Base-by-base conservation (phyloP, 2,797 vertebrate genomes). In the Hybognathus amarus region DNA sequence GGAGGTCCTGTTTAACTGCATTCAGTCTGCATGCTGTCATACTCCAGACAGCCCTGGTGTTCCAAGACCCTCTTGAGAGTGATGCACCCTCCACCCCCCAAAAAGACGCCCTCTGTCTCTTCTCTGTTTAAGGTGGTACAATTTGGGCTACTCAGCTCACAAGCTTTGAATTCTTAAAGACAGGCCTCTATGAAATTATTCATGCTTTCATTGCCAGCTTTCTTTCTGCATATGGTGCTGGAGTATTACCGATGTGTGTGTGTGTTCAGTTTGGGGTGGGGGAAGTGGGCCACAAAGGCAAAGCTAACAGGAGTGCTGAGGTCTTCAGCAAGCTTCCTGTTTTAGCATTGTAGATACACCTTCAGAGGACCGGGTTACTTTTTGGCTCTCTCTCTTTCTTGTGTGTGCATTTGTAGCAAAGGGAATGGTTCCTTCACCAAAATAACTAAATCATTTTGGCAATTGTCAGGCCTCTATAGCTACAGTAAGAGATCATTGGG, bases 151-250 rank as follows among this genome's bases (percentile, higher is more conserved):
- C 93, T 91, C 93, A 93, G 93, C 77, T 92, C 89, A 90, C 94
- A 93, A 91, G 91, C 91, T 92, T 90, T 94, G n/a, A 94, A 94
- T 95, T 93, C 92, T 90, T 88, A 93, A 92, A 94, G 94, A 94
- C 94, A 93, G 93, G 89, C 50, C 82, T 71, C 52, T 78, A 94
- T 94, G n/a, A 92, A 93, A 94, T 95, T 92, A 95, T 95, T 94
- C 93, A 94, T 92, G 90, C 85, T 93, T 93, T 91, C 92, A 90
- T 91, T 88, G 83, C 90, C 70, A 91, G 92, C 91, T 92, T 92
- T 80, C 88, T 85, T 82, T 90, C 86, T 93, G 93, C 91, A 91
- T 92, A 92, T 89, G 82, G 86, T 83, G 75, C 84, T 85, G 85
- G 88, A 77, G 85, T 88, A 91, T 91, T 91, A 90, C 90, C 70